These are phyloP conservation scores for Lepidonotus clava DNA, from an alignment of 2,888 invertebrate genomes.

Conservation along the genomic window DNA sequence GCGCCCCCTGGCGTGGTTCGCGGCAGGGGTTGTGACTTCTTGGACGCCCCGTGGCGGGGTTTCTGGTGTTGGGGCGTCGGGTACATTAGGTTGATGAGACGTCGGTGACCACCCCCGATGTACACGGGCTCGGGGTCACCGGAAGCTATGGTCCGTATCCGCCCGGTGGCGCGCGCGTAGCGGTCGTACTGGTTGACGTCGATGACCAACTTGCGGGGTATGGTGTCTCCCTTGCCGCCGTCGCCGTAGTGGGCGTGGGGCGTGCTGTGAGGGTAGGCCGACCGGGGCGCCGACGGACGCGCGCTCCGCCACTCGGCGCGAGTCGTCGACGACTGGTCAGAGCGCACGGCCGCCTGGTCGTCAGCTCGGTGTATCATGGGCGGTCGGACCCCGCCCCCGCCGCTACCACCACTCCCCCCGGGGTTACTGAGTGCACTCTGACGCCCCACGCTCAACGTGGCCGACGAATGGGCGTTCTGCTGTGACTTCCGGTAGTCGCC, in stretches of 20 bases:
- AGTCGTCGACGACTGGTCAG: background rate
- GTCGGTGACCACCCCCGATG: background rate
- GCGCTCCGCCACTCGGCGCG: background rate
- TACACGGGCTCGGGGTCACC: background rate
- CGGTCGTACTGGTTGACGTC: slow-evolving; percentile 55
- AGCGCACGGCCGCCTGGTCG: background rate
- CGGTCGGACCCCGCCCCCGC: background rate
- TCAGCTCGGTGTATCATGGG: background rate
- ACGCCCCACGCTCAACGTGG: background rate
- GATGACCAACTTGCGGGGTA: slow-evolving; percentile 37
- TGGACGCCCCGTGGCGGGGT: background rate
- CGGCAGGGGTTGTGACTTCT: background rate
- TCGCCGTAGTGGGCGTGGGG: background rate
- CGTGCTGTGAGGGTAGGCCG: background rate
- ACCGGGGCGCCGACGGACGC: background rate
- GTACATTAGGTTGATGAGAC: slow-evolving; percentile 45
- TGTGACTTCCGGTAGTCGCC: background rate
- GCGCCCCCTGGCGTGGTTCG: background rate
- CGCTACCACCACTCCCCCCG: background rate
- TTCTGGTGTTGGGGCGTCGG: slow-evolving; percentile 27
- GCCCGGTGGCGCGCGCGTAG: slow-evolving; percentile 9
- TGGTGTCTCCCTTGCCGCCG: background rate
- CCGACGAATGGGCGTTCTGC: background rate
- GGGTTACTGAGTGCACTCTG: background rate
- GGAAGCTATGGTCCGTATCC: slow-evolving; percentile 37